phyloP scores from a whole-genome alignment of 2,888 invertebrate species.

The Caenorhabditis sp. region DNA sequence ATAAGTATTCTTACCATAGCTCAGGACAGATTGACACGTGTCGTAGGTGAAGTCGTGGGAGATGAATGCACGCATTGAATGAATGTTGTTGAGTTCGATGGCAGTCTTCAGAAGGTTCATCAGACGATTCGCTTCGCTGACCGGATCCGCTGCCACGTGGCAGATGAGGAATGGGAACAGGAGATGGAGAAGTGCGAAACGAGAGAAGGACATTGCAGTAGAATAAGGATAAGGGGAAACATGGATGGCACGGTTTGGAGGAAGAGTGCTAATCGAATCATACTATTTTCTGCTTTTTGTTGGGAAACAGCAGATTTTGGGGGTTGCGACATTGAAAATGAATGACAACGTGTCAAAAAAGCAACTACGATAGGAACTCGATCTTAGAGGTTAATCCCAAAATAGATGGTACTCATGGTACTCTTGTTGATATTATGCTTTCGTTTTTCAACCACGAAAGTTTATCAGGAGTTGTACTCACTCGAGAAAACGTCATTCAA shows the following conservation, averaged over 20 bases:
- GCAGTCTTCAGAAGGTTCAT: constrained; percentile 32
- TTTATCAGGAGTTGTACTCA: too few species aligned
- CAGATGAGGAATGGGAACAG: constrained; percentile 10
- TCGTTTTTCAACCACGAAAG: too few species aligned
- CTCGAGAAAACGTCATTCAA: too few species aligned
- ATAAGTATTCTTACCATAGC: constrained; percentile 3
- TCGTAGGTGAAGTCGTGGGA: constrained; percentile 15
- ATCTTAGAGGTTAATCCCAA: too few species aligned
- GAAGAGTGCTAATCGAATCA: neutral
- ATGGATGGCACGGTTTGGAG: neutral
- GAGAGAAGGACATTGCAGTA: neutral
- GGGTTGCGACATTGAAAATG: too few species aligned
- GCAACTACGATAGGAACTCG: too few species aligned
- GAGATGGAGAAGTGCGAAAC: neutral
- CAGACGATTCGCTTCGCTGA: constrained; percentile 9
- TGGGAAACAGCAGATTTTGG: too few species aligned
- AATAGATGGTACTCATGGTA: too few species aligned
- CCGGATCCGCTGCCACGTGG: constrained; percentile 9
- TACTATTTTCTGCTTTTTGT: neutral
- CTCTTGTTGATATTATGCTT: too few species aligned
- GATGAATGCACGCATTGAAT: constrained; percentile 8
- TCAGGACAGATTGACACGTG: constrained; percentile 9
- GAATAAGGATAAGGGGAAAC: neutral
- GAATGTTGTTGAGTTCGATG: constrained; percentile 24
- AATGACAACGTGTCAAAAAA: too few species aligned